Percentiles rank a stretch among this genome's conserved stretches.
phyloP scores from a whole-genome alignment of 2,113 vertebrate species.

The Nycticryphes semicollaris region DNA sequence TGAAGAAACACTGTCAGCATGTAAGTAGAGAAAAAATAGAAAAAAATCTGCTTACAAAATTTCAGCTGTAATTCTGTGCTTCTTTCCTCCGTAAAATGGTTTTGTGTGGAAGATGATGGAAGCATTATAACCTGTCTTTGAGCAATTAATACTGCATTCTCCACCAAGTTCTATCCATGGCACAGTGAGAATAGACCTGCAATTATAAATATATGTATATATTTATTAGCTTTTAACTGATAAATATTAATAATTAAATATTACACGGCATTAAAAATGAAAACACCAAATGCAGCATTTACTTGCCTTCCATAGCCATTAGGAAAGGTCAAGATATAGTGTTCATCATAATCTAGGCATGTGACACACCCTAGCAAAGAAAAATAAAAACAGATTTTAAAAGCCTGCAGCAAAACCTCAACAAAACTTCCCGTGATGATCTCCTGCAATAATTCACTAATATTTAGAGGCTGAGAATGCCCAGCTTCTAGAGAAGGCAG shows the following conservation, averaged over 20 bases:
- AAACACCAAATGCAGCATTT: not conserved
- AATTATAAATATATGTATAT: not conserved
- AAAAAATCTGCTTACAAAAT: conserved; percentile 86
- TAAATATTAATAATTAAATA: not conserved
- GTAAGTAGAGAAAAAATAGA: not conserved
- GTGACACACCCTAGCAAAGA: conserved; percentile 89
- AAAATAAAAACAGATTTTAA: not conserved
- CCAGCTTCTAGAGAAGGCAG: not conserved
- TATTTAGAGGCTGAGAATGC: not conserved
- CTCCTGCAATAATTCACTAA: not conserved
- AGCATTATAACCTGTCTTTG: conserved; percentile 94
- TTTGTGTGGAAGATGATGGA: conserved; percentile 97
- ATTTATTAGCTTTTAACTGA: not conserved
- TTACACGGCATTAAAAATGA: not conserved
- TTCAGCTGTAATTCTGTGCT: conserved; percentile 97
- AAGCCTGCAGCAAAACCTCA: not conserved
- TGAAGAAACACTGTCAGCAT: not conserved
- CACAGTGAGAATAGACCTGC: conserved; percentile 97
- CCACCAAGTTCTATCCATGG: conserved; percentile 99
- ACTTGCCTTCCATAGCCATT: conserved; percentile 97
- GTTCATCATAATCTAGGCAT: conserved; percentile 95
- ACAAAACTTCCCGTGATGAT: not conserved
- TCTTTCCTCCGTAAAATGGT: conserved; percentile 98
- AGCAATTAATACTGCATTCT: conserved; percentile 95
- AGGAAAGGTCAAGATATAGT: conserved; percentile 97